phyloP scores from a whole-genome alignment of 1,140 invertebrate species.

The Cotesia chilonis region DNA sequence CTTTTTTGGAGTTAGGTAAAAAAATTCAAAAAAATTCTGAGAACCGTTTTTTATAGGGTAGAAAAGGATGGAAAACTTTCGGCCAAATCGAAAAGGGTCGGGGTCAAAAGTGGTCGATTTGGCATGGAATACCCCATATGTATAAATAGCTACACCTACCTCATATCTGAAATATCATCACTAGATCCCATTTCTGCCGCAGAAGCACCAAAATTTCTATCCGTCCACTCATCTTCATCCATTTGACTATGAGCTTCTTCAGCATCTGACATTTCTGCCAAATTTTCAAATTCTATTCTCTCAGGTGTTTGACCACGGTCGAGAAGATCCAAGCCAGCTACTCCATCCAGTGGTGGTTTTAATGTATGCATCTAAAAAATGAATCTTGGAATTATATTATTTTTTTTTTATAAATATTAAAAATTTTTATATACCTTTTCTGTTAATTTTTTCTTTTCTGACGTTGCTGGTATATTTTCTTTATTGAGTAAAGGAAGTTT shows the following conservation, averaged over 20 bases:
- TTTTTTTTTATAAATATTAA: neutral
- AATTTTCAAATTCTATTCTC: conserved; percentile 80
- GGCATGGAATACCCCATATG: too few relatives aligned
- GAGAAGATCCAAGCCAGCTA: conserved; percentile 69
- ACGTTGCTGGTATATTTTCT: conserved; percentile 60
- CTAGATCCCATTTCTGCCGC: conserved; percentile 75
- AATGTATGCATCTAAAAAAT: conserved; percentile 25
- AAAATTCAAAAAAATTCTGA: too few relatives aligned
- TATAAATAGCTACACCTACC: conserved; percentile 52
- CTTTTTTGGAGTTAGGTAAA: too few relatives aligned
- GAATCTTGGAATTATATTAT: conserved; percentile 18
- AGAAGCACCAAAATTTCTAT: conserved; percentile 86
- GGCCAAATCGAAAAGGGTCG: too few relatives aligned
- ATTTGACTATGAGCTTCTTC: conserved; percentile 82
- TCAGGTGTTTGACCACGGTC: conserved; percentile 81
- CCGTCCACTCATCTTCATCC: conserved; percentile 93
- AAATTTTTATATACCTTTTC: conserved; percentile 52
- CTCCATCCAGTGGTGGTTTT: conserved; percentile 49
- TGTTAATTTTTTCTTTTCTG: conserved; percentile 42
- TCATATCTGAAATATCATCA: conserved; percentile 77
- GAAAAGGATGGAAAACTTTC: too few relatives aligned
- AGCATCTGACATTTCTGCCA: conserved; percentile 71
- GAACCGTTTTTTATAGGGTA: too few relatives aligned
- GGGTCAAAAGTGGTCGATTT: too few relatives aligned
- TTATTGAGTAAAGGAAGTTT: conserved; percentile 57